A percentile compares a stretch with the other conserved stretches of the same genome.
These are phyloP conservation scores for Neogobius melanostomus DNA, from an alignment of 2,113 vertebrate species.

Conservation along the genomic window DNA sequence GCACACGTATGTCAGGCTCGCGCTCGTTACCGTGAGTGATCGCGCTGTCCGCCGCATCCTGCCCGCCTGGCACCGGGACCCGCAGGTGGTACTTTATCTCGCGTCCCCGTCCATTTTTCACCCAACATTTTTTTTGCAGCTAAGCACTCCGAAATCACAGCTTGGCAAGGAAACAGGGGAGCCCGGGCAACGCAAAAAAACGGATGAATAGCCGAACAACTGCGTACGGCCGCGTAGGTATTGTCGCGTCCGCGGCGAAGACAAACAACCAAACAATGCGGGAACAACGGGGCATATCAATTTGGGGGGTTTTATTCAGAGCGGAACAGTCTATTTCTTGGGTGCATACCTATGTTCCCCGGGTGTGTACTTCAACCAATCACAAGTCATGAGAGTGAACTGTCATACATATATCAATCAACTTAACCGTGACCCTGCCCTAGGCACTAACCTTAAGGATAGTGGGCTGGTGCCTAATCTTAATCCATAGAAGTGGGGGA, in stretches of 20 bases:
- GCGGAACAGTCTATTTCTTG: constrained; percentile 17
- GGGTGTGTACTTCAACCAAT: too few relatives aligned
- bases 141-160: constrained; percentile 54
- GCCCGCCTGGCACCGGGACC: constrained; percentile 78
- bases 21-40: constrained; percentile 83
- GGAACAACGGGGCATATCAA: constrained; percentile 33
- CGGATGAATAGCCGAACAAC: constrained; percentile 44
- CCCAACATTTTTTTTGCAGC: constrained; percentile 29
- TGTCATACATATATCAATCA: too few relatives aligned
- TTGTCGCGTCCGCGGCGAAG: constrained; percentile 30
- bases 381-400: too few relatives aligned
- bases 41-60: constrained; percentile 77
- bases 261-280: constrained; percentile 33
- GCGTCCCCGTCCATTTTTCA: constrained; percentile 69
- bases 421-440: too few relatives aligned
- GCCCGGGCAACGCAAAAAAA: constrained; percentile 37
- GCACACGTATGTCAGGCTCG: constrained; percentile 57
- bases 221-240: constrained; percentile 12
- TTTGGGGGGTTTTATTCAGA: constrained; percentile 30
- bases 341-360: too few relatives aligned
- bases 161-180: constrained; percentile 37
- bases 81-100: constrained; percentile 79
- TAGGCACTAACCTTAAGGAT: too few relatives aligned
- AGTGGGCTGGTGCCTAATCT: too few relatives aligned
- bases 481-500: too few relatives aligned